Percentiles rank a stretch among this genome's conserved stretches.
Conservation (phyloP, 1,140 invertebrate species). For the Ctenoplectra terminalis region DNA sequence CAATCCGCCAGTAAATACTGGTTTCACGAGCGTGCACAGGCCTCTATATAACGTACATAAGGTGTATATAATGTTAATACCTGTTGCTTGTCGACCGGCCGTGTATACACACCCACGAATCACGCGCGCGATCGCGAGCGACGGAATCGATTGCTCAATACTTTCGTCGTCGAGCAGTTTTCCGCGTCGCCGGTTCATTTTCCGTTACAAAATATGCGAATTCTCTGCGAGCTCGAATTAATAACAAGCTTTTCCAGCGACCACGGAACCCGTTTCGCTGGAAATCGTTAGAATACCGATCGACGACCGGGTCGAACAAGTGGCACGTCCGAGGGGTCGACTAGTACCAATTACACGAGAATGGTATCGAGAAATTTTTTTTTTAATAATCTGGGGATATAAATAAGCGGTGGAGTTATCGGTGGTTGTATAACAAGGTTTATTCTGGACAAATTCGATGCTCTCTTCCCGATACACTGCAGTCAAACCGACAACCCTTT, state of each 20-base stretch:
- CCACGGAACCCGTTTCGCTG: background rate
- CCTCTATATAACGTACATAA: slow-evolving; percentile 1
- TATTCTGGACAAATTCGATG: too few relatives aligned
- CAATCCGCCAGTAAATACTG: slow-evolving; percentile 42
- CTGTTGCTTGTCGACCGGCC: background rate
- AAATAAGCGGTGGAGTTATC: too few relatives aligned
- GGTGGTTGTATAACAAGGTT: too few relatives aligned
- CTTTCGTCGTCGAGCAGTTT: background rate
- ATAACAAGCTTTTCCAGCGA: slow-evolving; percentile 4
- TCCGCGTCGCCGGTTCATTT: background rate
- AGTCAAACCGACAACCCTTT: too few relatives aligned
- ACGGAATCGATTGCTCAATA: slow-evolving; percentile 12
- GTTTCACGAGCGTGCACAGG: slow-evolving; percentile 23
- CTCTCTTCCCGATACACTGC: too few relatives aligned
- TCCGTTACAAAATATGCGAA: slow-evolving; percentile 21
- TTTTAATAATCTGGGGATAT: too few relatives aligned
- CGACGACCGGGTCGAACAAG: background rate
- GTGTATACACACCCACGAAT: slow-evolving; percentile 27
- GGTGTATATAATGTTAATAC: slow-evolving; percentile 26
- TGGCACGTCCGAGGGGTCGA: background rate
- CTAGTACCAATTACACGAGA: too few relatives aligned
- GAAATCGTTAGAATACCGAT: slow-evolving; percentile 16
- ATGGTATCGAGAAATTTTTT: too few relatives aligned
- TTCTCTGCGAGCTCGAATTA: slow-evolving; percentile 19
- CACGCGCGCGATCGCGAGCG: background rate